A percentile compares a stretch with the other conserved stretches of the same genome.
Evolutionary conservation across 2,888 invertebrate species (phyloP).

Genomic region (Lingula anatina): DNA sequence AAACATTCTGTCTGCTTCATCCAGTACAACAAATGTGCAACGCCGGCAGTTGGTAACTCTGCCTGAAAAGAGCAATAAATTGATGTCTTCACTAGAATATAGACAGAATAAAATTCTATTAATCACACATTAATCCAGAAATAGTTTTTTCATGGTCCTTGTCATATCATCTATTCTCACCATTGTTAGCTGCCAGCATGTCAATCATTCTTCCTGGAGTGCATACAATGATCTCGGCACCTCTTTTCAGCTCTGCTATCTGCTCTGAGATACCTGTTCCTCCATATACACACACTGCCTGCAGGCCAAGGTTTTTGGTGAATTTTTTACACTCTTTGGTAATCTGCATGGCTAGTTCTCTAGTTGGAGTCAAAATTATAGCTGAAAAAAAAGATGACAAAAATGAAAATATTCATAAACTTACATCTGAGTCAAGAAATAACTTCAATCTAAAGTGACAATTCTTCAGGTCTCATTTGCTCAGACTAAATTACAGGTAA

Average conservation of each 20-base stretch:
- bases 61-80: slow-evolving; percentile 49
- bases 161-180: too few species aligned
- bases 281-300: slow-evolving; percentile 95
- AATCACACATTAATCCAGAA: neutral
- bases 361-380: slow-evolving; percentile 95
- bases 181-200: slow-evolving; percentile 97
- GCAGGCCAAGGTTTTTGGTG: slow-evolving; percentile 73
- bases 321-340: slow-evolving; percentile 93
- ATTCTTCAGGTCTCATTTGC: too few species aligned
- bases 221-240: slow-evolving; percentile 97
- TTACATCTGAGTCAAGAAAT: too few species aligned
- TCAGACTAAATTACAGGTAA: neutral
- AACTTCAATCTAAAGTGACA: too few species aligned
- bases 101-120: neutral
- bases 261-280: slow-evolving; percentile 95
- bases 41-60: slow-evolving; percentile 95
- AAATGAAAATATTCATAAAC: too few species aligned
- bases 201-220: slow-evolving; percentile 99
- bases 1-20: slow-evolving; percentile 99
- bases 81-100: too few species aligned
- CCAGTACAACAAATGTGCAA: slow-evolving; percentile 94
- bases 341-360: slow-evolving; percentile 98
- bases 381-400: slow-evolving; percentile 55
- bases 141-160: too few species aligned
- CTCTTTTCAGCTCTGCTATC: slow-evolving; percentile 93